Evolutionary conservation across 2,888 invertebrate genomes (phyloP).

Genomic region (Sinelater perroti): DNA sequence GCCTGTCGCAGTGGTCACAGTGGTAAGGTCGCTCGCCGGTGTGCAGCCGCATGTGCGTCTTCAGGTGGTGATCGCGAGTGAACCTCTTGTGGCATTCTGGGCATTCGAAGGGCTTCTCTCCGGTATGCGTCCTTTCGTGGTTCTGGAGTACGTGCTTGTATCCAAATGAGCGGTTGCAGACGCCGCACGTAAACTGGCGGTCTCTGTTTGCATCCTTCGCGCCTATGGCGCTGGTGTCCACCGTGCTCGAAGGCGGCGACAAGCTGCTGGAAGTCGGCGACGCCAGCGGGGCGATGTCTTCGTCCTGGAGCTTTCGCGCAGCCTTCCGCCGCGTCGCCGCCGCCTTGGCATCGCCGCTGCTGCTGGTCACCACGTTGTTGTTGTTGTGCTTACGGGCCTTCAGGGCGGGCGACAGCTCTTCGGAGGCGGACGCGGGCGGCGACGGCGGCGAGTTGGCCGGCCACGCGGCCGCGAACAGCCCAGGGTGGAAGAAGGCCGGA

Average conservation of each 20-base stretch:
- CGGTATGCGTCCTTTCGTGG: conserved; percentile 93
- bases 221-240: conserved; percentile 50
- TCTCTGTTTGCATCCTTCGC: conserved; percentile 64
- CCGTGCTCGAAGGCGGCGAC: conserved; percentile 60
- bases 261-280: conserved; percentile 68
- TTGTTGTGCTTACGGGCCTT: conserved; percentile 55
- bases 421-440: conserved; percentile 63
- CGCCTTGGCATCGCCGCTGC: conserved; percentile 60
- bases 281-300: conserved; percentile 61
- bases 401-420: conserved; percentile 58
- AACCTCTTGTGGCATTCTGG: conserved; percentile 90
- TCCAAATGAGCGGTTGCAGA: conserved; percentile 89
- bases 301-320: conserved; percentile 51
- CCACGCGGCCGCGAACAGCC: conserved; percentile 66
- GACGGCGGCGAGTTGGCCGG: conserved; percentile 64
- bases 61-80: conserved; percentile 91
- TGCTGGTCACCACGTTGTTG: conserved; percentile 61
- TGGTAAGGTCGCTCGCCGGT: conserved; percentile 94
- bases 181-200: conserved; percentile 87
- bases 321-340: conserved; percentile 53
- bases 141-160: conserved; percentile 95
- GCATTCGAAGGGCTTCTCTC: conserved; percentile 94
- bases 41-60: conserved; percentile 91
- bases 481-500: conserved; percentile 71
- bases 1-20: conserved; percentile 89